Evolutionary conservation across 2,888 invertebrate species (phyloP).

Genomic region (Hyposoter didymator): DNA sequence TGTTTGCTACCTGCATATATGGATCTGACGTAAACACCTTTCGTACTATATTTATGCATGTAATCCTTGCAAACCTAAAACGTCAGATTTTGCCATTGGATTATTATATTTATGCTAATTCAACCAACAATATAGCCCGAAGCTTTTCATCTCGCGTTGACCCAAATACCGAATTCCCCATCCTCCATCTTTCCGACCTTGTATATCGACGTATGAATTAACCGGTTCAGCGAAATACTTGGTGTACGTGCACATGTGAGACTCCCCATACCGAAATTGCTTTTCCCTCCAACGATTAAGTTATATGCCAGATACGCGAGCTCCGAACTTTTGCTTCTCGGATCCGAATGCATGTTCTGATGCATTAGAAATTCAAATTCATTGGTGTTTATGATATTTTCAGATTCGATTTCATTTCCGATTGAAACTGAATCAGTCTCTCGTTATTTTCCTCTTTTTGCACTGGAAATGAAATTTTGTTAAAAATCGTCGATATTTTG

Average conservation of each 20-base stretch:
- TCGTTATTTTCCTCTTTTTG: background rate
- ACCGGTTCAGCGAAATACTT: slow-evolving; percentile 18
- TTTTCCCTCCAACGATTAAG: slow-evolving; percentile 48
- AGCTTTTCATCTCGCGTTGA: slow-evolving; percentile 40
- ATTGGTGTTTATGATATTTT: background rate
- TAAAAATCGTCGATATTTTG: too few relatives aligned
- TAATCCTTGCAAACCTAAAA: background rate
- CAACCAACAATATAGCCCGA: slow-evolving; percentile 20
- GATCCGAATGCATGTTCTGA: background rate
- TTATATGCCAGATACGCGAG: slow-evolving; percentile 24
- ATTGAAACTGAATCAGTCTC: too few relatives aligned
- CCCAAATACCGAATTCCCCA: slow-evolving; percentile 54
- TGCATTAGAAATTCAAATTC: background rate
- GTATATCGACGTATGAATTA: slow-evolving; percentile 32
- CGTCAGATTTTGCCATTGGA: slow-evolving; percentile 16
- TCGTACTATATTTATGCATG: background rate
- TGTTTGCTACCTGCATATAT: background rate
- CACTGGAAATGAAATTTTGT: too few relatives aligned
- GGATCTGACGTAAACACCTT: slow-evolving; percentile 7
- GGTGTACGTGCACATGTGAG: slow-evolving; percentile 32
- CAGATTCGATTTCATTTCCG: background rate
- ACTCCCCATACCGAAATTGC: slow-evolving; percentile 49
- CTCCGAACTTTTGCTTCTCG: slow-evolving; percentile 3
- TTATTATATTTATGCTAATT: slow-evolving; percentile 50
- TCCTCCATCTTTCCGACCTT: slow-evolving; percentile 20